Percentiles rank a stretch among this genome's conserved stretches.
Evolutionary conservation across 2,113 vertebrate genomes (phyloP).

Genomic region (Ariopsis seemanni): DNA sequence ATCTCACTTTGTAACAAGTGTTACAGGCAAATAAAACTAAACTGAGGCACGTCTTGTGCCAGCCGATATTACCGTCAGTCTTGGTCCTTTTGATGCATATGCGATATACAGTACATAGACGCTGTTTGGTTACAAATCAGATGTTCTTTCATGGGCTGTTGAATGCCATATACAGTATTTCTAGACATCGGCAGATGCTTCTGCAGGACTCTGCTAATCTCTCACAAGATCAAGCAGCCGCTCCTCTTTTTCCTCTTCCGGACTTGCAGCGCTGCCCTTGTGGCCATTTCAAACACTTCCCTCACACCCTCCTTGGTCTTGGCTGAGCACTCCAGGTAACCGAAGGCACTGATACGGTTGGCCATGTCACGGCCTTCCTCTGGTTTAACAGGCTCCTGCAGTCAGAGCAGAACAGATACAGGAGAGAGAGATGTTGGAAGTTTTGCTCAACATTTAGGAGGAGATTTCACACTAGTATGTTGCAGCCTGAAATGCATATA

Average conservation of each 20-base stretch:
- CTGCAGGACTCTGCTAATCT: conserved; percentile 8
- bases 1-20: conserved; percentile 47
- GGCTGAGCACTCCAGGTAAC: conserved; percentile 95
- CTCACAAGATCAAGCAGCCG: conserved; percentile 85
- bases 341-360: conserved; percentile 88
- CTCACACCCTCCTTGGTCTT: conserved; percentile 97
- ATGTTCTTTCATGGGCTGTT: conserved; percentile 53
- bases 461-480: neutral
- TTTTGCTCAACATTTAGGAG: neutral
- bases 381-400: conserved; percentile 88
- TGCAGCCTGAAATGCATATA: too few species aligned
- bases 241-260: conserved; percentile 87
- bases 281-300: conserved; percentile 98
- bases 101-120: conserved; percentile 66
- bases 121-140: conserved; percentile 66
- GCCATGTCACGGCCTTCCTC: conserved; percentile 96
- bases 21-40: conserved; percentile 41
- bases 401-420: conserved; percentile 16
- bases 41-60: conserved; percentile 46
- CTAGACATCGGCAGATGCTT: neutral
- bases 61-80: conserved; percentile 58
- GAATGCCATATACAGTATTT: conserved; percentile 1
- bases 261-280: conserved; percentile 91
- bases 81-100: conserved; percentile 60
- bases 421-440: neutral